Evolutionary conservation across 2,797 vertebrate species (phyloP).

Genomic region (Danio jaintianensis): DNA sequence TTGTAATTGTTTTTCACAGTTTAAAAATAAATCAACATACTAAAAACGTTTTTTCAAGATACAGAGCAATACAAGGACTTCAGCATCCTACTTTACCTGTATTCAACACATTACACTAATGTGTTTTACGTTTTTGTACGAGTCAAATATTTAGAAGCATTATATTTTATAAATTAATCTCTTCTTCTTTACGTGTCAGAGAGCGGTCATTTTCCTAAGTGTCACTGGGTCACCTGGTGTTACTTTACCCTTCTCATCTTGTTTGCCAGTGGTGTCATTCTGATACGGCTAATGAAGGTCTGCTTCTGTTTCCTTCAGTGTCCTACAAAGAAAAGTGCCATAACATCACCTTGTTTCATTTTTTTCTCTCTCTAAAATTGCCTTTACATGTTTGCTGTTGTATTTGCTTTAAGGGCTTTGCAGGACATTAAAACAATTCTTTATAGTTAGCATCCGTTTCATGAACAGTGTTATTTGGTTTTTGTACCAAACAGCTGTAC

Average conservation of each 20-base stretch:
- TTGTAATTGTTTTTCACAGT: no score
- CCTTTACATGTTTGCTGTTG: background rate
- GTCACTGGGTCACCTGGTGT: conserved; percentile 56
- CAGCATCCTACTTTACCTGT: background rate
- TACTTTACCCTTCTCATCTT: conserved; percentile 65
- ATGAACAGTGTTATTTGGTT: background rate
- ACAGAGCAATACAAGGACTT: background rate
- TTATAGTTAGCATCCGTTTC: background rate
- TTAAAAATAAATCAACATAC: no score
- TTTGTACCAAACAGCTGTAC: background rate
- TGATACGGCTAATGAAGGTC: conserved; percentile 29
- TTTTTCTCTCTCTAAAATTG: background rate
- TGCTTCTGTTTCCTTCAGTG: background rate
- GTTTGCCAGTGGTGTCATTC: conserved; percentile 63
- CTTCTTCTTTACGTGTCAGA: conserved; percentile 5
- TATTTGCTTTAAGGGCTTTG: background rate
- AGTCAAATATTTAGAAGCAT: conserved; percentile 14
- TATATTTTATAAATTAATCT: background rate
- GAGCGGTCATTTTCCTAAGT: conserved; percentile 28
- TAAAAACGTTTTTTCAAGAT: no score
- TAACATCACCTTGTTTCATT: conserved; percentile 5
- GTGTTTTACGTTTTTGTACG: background rate
- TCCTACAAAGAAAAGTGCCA: conserved; percentile 45
- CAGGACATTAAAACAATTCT: background rate
- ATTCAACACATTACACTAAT: background rate